Percentiles rank a stretch among this genome's conserved stretches.
These are phyloP conservation scores for Trididemnum clinides DNA, from an alignment of 23 tunicate species.

Conservation along the genomic window DNA sequence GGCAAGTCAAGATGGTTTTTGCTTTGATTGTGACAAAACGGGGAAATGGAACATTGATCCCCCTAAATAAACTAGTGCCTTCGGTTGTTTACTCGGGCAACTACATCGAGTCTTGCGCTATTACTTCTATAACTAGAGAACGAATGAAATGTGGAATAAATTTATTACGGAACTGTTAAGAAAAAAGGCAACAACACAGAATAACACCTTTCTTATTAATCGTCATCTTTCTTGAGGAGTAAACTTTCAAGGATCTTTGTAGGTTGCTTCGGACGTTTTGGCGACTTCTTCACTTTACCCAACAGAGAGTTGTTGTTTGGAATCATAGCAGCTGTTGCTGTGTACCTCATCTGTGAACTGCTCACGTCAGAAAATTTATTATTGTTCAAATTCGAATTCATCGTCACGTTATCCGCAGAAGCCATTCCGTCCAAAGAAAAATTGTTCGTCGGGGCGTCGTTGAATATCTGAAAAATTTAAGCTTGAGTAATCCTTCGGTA, in stretches of 20 bases:
- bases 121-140: no score
- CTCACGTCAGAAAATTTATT: not conserved
- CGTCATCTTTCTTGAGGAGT: not conserved
- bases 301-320: no score
- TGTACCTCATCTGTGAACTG: not conserved
- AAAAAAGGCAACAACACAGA: not conserved
- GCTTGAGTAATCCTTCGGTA: no score
- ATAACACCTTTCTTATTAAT: not conserved
- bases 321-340: slow-evolving; percentile 19
- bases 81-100: no score
- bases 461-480: slow-evolving; percentile 4
- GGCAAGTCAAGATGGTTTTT: no score
- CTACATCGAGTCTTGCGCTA: no score
- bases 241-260: not conserved
- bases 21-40: no score
- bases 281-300: not conserved
- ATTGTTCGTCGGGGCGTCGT: not conserved
- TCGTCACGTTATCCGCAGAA: not conserved
- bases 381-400: slow-evolving; percentile 7
- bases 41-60: no score
- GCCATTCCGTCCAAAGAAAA: not conserved
- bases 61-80: no score
- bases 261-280: not conserved
- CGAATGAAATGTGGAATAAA: not conserved
- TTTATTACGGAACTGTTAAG: not conserved